Base-by-base conservation (phyloP, 2,888 invertebrate genomes). In the Cerceris rybyensis region DNA sequence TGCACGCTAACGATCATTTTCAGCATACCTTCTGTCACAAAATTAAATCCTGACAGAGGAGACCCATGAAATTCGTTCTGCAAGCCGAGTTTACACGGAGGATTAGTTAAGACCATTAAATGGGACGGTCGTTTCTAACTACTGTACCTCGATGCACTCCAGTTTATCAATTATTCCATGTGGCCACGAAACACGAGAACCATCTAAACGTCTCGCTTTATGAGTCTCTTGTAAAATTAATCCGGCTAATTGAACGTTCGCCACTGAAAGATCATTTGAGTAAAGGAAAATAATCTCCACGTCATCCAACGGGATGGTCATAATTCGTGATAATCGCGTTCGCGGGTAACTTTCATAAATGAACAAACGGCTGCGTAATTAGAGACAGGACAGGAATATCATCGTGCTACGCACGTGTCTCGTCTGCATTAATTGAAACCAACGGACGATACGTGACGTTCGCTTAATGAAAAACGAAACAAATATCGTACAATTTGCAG, bases 341-440 rank as follows among this genome's bases (percentile, higher is more conserved):
- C 28, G 28, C 28, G 28, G 28, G 28, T 28, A 28, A 28, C 28
- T 28, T 28, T 28, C 28, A 11, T 46, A 46, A 46, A 11, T 8
- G 11, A 46, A 46, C 8, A 46, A 11, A 11, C 46, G 11, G 9
- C 9, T 11, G 6, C 46, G 46, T 46, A 46, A 46, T 46, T 46
- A 8, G 46, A 46, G 46, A 46, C 46, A 2, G 28, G 28, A 46
- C 46, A 11, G 50, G 50, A n/a, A 50, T n/a, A n/a, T 50, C n/a
- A 46, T 14, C 54, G 39, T 14, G 16, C 14, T 13, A 6, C 16
- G 49, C 67, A 58, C 58, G 43, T 49, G 50, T 50, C 49, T 6
- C 28, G 28, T 28, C 13, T 13, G 49, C 46, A 58, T 49, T 67
- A 67, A 58, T 67, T 67, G 58, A 39, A 67, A 67, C 17, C 11